Evolutionary conservation across 1,140 invertebrate genomes (phyloP), one percentile per base, ranked within the genome.

Genomic region (Caenorhabditis inopinata): DNA sequence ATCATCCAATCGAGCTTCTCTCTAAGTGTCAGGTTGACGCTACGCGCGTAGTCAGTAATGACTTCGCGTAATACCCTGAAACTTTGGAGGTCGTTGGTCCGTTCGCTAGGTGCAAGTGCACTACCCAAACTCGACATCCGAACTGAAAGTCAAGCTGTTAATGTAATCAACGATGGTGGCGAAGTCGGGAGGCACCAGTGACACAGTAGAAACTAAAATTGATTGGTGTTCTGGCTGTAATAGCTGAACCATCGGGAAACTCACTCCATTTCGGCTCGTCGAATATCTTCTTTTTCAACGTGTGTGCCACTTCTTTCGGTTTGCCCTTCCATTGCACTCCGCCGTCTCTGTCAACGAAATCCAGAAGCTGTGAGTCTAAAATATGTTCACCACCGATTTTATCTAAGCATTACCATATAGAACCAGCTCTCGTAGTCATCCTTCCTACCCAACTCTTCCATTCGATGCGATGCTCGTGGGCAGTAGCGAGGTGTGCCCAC

Each of bases 361-460:
- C 58, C 6, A 68, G 29, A 21, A 68, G n/a, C 58, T 68, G n/a
- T 1, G 27, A 58, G 12, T 32, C 2, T 2, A n/a, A n/a, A n/a
- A n/a, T n/a, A n/a, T 32, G 27, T 5, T 32, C 12, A 9, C 12
- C 1, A 27, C 7, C 1, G 5, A 1, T 27, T 1, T 25, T 11
- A 25, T 9, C 7, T 27, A 25, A 4, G 1, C 7, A 53, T 25
- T 6, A 68, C 58, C 58, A 68, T 68, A 38, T 21, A 68, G 27
- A 16, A 68, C 58, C 58, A 68, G 2, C 58, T 68, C n/a, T 68
- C 58, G 38, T 21, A 68, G 23, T 68, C 58, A 68, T 68, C 58
- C 21, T 42, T 68, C 25, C 58, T 35, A 11, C 23, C 25, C 29
- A 68, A 38, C n/a, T 68, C 58, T 25, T 68, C 58, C 29, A 18